phyloP scores from a whole-genome alignment of 1,140 invertebrate genomes.

The Microplitis mediator region DNA sequence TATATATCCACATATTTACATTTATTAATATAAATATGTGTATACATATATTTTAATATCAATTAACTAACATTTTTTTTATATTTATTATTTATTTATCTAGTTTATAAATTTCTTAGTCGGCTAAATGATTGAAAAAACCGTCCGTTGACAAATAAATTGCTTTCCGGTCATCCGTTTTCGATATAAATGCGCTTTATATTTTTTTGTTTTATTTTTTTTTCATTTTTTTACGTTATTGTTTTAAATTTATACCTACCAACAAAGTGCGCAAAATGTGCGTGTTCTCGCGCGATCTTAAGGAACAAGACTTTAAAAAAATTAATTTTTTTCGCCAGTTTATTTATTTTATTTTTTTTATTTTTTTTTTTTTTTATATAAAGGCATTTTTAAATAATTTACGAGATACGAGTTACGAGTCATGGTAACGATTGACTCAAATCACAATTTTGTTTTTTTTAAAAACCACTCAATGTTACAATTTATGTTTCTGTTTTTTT shows the following conservation, averaged over 20 bases:
- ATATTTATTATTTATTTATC: conserved; percentile 17
- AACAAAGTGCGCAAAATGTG: background rate
- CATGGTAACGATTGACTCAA: no score
- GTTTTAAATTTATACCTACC: conserved; percentile 21
- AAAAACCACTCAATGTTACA: background rate
- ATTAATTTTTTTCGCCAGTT: no score
- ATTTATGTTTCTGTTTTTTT: background rate
- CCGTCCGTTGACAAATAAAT: conserved; percentile 5
- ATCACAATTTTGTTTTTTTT: background rate
- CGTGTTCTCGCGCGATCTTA: no score
- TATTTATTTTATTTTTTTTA: background rate
- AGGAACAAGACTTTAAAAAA: no score
- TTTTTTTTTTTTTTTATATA: conserved; percentile 1
- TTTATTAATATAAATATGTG: background rate
- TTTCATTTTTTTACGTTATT: background rate
- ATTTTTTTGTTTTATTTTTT: conserved; percentile 12
- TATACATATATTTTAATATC: background rate
- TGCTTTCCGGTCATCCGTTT: background rate
- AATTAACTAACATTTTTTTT: background rate
- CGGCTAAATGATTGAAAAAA: conserved; percentile 28
- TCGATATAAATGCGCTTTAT: conserved; percentile 14
- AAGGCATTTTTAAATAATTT: conserved; percentile 10
- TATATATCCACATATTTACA: no score
- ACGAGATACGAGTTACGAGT: background rate
- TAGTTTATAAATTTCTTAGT: conserved; percentile 27